These are phyloP conservation scores for Gnathonemus longibarbis DNA, from an alignment of 2,113 vertebrate species.

Conservation along the genomic window DNA sequence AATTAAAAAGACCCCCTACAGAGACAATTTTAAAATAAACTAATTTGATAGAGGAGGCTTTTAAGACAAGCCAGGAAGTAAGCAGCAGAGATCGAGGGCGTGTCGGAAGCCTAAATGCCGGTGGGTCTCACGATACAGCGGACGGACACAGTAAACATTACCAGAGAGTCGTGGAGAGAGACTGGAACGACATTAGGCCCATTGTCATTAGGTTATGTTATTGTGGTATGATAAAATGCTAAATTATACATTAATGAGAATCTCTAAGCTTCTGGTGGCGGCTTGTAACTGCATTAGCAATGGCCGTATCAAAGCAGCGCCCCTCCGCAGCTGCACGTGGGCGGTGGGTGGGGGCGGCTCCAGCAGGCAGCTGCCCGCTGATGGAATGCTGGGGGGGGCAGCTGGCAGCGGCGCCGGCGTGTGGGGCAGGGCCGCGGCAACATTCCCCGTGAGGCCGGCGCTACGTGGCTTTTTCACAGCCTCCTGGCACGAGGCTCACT, in stretches of 20 bases:
- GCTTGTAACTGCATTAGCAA: not conserved
- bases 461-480: not conserved
- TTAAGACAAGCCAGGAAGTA: not conserved
- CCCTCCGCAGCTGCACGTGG: not conserved
- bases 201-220: not conserved
- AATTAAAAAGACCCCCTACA: slow-evolving; percentile 31
- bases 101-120: not conserved
- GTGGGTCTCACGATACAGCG: not conserved
- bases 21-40: slow-evolving; percentile 2
- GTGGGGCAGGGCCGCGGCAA: not conserved
- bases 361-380: not conserved
- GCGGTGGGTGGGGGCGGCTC: not conserved
- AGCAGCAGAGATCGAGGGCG: slow-evolving; percentile 8
- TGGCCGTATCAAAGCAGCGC: not conserved
- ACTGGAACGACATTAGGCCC: not conserved
- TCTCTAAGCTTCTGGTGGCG: not conserved
- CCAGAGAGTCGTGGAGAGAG: not conserved
- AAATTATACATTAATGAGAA: slow-evolving; percentile 15
- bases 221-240: not conserved
- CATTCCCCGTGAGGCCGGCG: not conserved
- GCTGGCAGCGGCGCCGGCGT: not conserved
- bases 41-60: not conserved
- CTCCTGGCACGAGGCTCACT: not conserved
- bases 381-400: not conserved
- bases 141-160: not conserved